Evolutionary conservation across 2,113 vertebrate genomes (phyloP).

Genomic region (Climacteris rufus): DNA sequence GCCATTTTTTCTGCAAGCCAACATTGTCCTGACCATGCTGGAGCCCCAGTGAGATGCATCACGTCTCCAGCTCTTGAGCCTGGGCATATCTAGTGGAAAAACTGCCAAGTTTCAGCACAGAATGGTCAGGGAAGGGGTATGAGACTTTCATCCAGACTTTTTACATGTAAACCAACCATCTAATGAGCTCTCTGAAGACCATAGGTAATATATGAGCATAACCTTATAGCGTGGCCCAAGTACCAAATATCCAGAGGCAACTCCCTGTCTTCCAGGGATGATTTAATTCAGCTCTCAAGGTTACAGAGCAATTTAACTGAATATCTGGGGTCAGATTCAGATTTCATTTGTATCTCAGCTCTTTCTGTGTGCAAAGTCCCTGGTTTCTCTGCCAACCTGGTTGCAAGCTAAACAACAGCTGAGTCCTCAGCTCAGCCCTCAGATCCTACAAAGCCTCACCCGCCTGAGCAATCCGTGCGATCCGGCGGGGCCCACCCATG

Average conservation of each 20-base stretch:
- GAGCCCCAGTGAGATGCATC: not conserved
- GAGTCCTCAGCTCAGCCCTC: not conserved
- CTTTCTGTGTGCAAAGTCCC: not conserved
- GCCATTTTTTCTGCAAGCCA: not conserved
- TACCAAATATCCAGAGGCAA: not conserved
- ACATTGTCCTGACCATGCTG: not conserved
- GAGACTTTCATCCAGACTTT: not conserved
- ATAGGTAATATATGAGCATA: constrained; percentile 15
- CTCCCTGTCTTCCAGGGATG: not conserved
- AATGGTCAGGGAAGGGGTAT: not conserved
- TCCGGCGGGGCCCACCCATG: not conserved
- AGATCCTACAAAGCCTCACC: constrained; percentile 5
- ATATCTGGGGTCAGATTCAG: not conserved
- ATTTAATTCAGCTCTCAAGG: constrained; percentile 12
- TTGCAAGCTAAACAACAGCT: not conserved
- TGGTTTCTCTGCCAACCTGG: not conserved
- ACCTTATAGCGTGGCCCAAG: not conserved
- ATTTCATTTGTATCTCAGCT: not conserved
- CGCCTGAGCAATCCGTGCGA: not conserved
- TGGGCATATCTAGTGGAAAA: not conserved
- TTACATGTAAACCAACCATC: not conserved
- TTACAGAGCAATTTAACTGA: not conserved
- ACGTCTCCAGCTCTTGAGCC: not conserved
- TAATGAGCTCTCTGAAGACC: constrained; percentile 56
- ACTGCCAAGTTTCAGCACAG: not conserved